Evolutionary conservation across 2,888 invertebrate genomes (phyloP), one percentile per base, ranked within the genome.

Genomic region (Oxytorus armatus): DNA sequence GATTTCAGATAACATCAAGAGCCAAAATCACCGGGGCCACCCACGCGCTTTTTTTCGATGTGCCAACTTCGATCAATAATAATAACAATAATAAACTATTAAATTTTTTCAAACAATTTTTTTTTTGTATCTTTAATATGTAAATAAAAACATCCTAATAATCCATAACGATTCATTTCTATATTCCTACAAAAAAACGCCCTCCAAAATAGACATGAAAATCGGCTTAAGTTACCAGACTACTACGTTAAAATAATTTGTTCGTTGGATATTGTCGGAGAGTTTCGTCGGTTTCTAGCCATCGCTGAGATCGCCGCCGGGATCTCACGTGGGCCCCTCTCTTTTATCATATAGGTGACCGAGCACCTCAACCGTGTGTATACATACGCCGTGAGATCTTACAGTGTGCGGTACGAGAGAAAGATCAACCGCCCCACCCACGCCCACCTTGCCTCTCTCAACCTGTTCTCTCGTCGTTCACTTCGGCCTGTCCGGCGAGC

Each of bases 381-480:
- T 75, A 66, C 70, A 66, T 65, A 53, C 55, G 14, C n/a, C 61
- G 72, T 51, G 70, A 59, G 69, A 77, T 75, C 65, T 69, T 61
- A 69, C 21, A 59, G 63, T 55, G 57, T 61, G 8, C n/a, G 18
- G 44, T 33, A 70, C 55, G 78, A 75, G 80, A 82, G 82, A 83
- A 89, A 89, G 89, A 90, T 89, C 88, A 89, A 88, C 88, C 89
- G 89, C 87, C 89, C 88, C 91, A 91, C 90, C 91, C 90, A 91
- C 91, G 90, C 91, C 87, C 86, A 88, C 86, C 83, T 79, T 79
- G 77, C 72, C 61, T 83, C 85, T 88, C 85, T 89, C 90, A 91
- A 91, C 91, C 91, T 91, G 90, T 91, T 90, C 89, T 88, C 87
- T 87, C 87, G 85, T 87, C 87, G 85, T 86, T 88, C 85, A 83